These are phyloP conservation scores for Pogona vitticeps DNA, from an alignment of 2,113 vertebrate genomes.

Conservation along the genomic window DNA sequence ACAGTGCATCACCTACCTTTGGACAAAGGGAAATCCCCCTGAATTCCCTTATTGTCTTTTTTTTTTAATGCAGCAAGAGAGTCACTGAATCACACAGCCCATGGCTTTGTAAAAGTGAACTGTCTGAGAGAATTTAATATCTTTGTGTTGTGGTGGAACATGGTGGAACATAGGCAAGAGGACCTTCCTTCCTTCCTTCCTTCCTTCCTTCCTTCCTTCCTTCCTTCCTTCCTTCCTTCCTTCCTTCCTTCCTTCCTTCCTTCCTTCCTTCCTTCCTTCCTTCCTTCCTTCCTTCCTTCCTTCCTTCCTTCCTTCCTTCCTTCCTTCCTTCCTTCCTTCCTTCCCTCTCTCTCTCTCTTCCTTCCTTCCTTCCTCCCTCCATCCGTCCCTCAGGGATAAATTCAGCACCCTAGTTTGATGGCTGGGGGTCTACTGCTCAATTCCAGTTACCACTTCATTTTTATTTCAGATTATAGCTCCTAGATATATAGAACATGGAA, in stretches of 20 bases:
- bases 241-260: neutral
- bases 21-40: constrained; percentile 19
- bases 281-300: neutral
- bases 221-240: too few species aligned
- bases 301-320: neutral
- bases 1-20: constrained; percentile 10
- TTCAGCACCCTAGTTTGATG: constrained; percentile 18
- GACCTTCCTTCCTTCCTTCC: too few species aligned
- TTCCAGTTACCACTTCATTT: neutral
- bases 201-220: neutral
- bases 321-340: neutral
- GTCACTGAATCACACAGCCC: constrained; percentile 25
- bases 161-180: neutral
- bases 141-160: neutral
- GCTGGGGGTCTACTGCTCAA: constrained; percentile 33
- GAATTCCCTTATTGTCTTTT: neutral
- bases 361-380: neutral
- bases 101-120: neutral
- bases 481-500: neutral
- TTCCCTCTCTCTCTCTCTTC: too few species aligned
- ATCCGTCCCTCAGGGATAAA: constrained; percentile 16
- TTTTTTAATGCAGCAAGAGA: constrained; percentile 1
- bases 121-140: constrained; percentile 11
- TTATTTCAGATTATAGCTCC: neutral
- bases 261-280: neutral